Evolutionary conservation across 2,797 vertebrate genomes (phyloP).

Genomic region (Thunnus albacares): DNA sequence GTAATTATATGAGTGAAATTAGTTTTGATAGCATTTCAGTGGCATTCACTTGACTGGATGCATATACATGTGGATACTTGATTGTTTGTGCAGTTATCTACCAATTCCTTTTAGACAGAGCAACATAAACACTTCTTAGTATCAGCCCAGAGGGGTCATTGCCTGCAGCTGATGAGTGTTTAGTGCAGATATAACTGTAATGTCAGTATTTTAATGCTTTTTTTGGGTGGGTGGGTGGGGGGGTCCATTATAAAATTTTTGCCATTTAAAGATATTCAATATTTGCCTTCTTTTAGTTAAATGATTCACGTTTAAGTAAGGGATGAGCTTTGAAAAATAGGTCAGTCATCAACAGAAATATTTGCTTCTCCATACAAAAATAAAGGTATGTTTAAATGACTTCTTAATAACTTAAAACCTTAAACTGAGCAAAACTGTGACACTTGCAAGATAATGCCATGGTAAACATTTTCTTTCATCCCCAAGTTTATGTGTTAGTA

Average conservation of each 20-base stretch:
- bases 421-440: constrained; percentile 37
- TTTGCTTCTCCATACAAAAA: constrained; percentile 44
- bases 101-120: constrained; percentile 4
- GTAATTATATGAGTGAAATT: constrained; percentile 45
- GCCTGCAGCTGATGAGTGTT: constrained; percentile 32
- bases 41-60: constrained; percentile 8
- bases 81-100: neutral
- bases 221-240: no score
- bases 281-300: constrained; percentile 19
- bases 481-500: constrained; percentile 8
- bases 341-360: constrained; percentile 31
- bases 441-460: constrained; percentile 42
- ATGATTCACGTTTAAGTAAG: constrained; percentile 1
- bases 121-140: constrained; percentile 8
- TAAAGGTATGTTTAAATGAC: constrained; percentile 29
- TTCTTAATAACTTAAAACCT: constrained; percentile 27
- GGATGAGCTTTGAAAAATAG: constrained; percentile 42
- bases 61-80: neutral
- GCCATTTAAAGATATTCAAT: constrained; percentile 9
- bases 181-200: neutral
- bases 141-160: constrained; percentile 7
- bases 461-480: constrained; percentile 38
- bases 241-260: no score
- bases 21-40: constrained; percentile 30
- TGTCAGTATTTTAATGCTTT: no score